phyloP scores from a whole-genome alignment of 2,888 invertebrate species.

The Fabriciana adippe region DNA sequence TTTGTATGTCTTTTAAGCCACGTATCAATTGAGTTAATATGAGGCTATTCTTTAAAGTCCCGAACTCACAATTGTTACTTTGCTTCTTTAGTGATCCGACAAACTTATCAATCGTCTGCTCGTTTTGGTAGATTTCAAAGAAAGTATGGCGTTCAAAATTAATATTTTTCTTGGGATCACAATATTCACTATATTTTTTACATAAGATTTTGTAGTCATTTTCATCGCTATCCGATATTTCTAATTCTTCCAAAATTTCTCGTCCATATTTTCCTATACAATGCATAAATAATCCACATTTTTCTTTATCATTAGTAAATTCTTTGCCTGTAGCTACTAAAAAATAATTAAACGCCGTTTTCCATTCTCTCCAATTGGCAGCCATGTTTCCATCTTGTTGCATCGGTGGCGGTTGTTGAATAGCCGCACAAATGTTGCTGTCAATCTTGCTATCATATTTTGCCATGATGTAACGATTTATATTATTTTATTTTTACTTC shows the following conservation, averaged over 20 bases:
- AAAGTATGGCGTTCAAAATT: conserved; percentile 1
- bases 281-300: background rate
- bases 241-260: background rate
- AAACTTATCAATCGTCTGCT: background rate
- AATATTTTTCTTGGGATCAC: background rate
- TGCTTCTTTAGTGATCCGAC: background rate
- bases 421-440: background rate
- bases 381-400: conserved; percentile 7
- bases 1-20: background rate
- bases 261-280: conserved; percentile 1
- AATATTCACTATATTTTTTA: background rate
- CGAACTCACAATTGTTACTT: background rate
- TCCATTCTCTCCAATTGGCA: background rate
- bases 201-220: background rate
- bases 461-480: background rate
- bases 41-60: background rate
- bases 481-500: background rate
- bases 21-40: background rate
- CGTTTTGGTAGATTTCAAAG: background rate
- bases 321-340: conserved; percentile 2
- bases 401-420: background rate
- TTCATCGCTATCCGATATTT: background rate
- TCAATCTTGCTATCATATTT: background rate
- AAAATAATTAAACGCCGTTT: background rate
- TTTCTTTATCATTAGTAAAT: background rate